These are phyloP conservation scores for Aleiodes alternator DNA, from an alignment of 2,888 invertebrate genomes.

Conservation along the genomic window DNA sequence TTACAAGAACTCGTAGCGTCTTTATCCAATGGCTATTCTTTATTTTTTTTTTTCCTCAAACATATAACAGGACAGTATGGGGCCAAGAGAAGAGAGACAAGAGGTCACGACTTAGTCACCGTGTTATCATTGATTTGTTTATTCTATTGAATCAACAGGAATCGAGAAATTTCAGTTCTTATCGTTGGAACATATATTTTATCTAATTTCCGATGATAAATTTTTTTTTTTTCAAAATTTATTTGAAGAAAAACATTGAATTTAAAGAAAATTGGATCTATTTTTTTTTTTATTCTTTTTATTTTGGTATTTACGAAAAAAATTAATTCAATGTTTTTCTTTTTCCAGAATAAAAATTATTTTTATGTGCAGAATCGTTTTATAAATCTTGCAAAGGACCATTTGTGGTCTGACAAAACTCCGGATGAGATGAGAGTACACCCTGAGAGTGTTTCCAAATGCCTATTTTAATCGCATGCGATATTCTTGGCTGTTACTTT, in stretches of 20 bases:
- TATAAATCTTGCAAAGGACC: neutral
- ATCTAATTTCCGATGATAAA: neutral
- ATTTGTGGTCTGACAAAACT: constrained; percentile 19
- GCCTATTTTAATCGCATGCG: constrained; percentile 37
- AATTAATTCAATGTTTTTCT: neutral
- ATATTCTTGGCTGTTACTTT: constrained; percentile 32
- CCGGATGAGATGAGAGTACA: constrained; percentile 6
- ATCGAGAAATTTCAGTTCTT: constrained; percentile 6
- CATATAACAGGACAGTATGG: constrained; percentile 24
- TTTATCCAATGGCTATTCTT: neutral
- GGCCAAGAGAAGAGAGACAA: constrained; percentile 10
- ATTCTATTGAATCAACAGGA: constrained; percentile 6
- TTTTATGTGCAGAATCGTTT: neutral
- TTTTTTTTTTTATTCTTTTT: neutral
- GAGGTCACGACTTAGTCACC: constrained; percentile 33
- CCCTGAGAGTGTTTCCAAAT: constrained; percentile 9
- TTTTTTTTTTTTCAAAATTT: neutral
- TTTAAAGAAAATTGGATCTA: too few species aligned
- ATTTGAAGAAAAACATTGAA: neutral
- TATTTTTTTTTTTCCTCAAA: constrained; percentile 17
- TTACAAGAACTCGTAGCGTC: constrained; percentile 34
- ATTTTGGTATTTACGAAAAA: neutral
- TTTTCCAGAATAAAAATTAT: neutral
- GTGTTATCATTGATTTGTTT: constrained; percentile 9
- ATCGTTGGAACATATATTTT: neutral